These are phyloP conservation scores for Busseola fusca DNA, from an alignment of 2,888 invertebrate species.

Conservation along the genomic window DNA sequence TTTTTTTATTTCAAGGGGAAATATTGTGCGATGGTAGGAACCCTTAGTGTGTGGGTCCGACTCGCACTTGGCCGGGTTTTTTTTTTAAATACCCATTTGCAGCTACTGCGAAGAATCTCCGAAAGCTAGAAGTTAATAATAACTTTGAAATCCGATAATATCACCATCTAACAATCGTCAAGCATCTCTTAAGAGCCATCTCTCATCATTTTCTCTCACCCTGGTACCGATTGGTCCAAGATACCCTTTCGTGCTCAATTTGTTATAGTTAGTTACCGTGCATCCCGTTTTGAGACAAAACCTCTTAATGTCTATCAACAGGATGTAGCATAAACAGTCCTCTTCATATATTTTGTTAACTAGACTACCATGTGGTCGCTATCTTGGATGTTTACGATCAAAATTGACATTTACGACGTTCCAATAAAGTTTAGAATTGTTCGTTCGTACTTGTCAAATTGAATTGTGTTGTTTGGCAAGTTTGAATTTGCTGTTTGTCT, in stretches of 20 bases:
- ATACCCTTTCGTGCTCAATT: slow-evolving; percentile 50
- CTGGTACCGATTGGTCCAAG: slow-evolving; percentile 26
- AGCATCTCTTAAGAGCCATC: slow-evolving; percentile 20
- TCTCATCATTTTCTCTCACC: slow-evolving; percentile 40
- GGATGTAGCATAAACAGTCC: slow-evolving; percentile 78
- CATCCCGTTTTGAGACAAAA: slow-evolving; percentile 65
- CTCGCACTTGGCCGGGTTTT: not conserved
- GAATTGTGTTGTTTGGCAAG: slow-evolving; percentile 63
- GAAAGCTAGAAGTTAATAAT: not conserved
- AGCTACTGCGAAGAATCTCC: not conserved
- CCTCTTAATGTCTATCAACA: slow-evolving; percentile 82
- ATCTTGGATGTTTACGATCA: slow-evolving; percentile 63
- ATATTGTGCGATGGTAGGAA: not conserved
- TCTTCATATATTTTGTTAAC: slow-evolving; percentile 84
- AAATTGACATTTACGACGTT: slow-evolving; percentile 59
- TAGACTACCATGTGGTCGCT: slow-evolving; percentile 76
- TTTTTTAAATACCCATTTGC: not conserved
- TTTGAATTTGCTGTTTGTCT: slow-evolving; percentile 60
- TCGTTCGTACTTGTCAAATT: slow-evolving; percentile 62
- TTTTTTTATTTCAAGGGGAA: not conserved
- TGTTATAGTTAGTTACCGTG: slow-evolving; percentile 57
- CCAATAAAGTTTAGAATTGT: slow-evolving; percentile 70
- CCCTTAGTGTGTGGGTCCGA: not conserved
- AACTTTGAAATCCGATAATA: slow-evolving; percentile 14
- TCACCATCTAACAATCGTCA: not conserved